These are phyloP conservation scores for Lycaon pictus DNA, from an alignment of 2,113 vertebrate genomes.

Conservation along the genomic window DNA sequence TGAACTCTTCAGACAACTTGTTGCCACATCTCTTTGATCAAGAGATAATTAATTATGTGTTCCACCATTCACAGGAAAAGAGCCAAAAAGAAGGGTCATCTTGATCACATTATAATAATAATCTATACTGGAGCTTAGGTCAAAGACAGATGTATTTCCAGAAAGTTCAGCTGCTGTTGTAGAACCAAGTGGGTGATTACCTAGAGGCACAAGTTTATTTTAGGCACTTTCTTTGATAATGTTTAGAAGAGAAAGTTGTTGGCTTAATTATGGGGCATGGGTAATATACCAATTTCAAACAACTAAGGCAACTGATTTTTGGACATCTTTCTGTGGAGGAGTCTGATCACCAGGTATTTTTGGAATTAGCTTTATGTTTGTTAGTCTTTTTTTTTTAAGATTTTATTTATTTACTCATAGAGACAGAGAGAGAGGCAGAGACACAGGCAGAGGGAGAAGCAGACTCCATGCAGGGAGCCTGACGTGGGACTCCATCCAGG, in stretches of 20 bases:
- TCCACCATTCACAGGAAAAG: neutral
- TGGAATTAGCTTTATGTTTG: neutral
- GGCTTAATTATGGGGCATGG: neutral
- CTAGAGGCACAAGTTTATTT: neutral
- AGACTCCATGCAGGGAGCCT: too few species aligned
- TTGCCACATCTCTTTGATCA: neutral
- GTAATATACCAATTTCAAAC: neutral
- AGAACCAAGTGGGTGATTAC: neutral
- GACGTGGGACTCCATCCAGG: too few species aligned
- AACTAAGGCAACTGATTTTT: neutral
- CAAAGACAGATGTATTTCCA: neutral
- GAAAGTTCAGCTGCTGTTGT: neutral
- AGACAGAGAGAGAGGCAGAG: too few species aligned
- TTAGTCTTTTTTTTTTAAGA: too few species aligned
- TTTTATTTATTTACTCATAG: too few species aligned
- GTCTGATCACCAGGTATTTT: neutral
- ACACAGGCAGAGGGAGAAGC: too few species aligned
- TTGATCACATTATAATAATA: neutral
- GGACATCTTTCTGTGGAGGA: neutral
- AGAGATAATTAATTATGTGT: neutral
- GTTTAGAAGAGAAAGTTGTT: neutral
- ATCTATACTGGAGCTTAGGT: neutral
- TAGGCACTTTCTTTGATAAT: neutral
- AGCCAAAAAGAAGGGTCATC: neutral
- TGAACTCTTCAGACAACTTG: conserved; percentile 1